These are phyloP conservation scores for Trichonephila clavata DNA, from an alignment of 1,140 invertebrate species.

Conservation along the genomic window DNA sequence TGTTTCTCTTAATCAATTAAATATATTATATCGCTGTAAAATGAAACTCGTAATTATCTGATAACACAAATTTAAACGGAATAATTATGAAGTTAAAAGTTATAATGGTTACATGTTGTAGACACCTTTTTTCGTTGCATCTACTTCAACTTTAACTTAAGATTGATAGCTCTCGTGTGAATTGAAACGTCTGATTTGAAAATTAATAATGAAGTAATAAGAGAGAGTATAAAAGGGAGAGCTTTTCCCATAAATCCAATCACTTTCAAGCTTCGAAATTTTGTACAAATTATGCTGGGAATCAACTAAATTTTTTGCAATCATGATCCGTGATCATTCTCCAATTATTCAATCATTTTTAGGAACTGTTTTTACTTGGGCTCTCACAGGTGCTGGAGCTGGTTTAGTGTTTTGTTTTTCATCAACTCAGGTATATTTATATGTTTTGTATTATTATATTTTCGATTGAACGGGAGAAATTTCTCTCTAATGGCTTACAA, in stretches of 20 bases:
- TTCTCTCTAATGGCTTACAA: background rate
- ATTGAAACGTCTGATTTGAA: background rate
- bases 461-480: too few relatives aligned
- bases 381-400: constrained; percentile 95
- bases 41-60: too few relatives aligned
- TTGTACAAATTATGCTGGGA: background rate
- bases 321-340: constrained; percentile 91
- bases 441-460: background rate
- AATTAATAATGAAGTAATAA: background rate
- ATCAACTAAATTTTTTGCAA: background rate
- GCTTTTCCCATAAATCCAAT: too few relatives aligned
- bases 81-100: too few relatives aligned
- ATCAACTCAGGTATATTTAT: constrained; percentile 88
- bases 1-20: too few relatives aligned
- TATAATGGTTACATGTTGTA: too few relatives aligned
- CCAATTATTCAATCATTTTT: constrained; percentile 94
- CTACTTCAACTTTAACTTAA: background rate
- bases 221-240: too few relatives aligned
- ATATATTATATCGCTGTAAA: too few relatives aligned
- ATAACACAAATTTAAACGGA: too few relatives aligned
- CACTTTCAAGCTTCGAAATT: background rate
- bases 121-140: background rate
- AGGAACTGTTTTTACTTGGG: constrained; percentile 98
- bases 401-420: constrained; percentile 93
- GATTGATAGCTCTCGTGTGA: background rate